These are phyloP conservation scores for Pectinophora gossypiella DNA, from an alignment of 1,140 invertebrate species.

Conservation along the genomic window DNA sequence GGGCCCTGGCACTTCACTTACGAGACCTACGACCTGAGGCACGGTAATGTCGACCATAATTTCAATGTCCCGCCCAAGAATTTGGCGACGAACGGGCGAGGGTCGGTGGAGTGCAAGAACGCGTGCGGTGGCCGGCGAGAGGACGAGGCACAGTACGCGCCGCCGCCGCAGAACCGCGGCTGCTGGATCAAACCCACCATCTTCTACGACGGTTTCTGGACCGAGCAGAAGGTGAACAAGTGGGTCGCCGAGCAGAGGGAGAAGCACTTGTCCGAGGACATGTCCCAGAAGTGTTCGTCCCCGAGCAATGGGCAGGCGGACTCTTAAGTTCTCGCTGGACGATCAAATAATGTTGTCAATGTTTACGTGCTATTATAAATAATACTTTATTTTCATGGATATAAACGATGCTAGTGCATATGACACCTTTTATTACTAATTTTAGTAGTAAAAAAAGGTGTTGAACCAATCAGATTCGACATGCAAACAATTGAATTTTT, in stretches of 20 bases:
- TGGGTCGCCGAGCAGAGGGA: slow-evolving; percentile 72
- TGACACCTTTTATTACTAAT: too few relatives aligned
- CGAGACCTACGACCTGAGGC: slow-evolving; percentile 49
- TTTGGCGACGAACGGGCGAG: slow-evolving; percentile 46
- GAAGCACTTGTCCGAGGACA: slow-evolving; percentile 58
- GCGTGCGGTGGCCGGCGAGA: slow-evolving; percentile 27
- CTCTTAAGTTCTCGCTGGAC: too few relatives aligned
- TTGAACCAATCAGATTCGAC: too few relatives aligned
- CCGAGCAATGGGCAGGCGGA: slow-evolving; percentile 23
- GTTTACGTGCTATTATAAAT: too few relatives aligned
- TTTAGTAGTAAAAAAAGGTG: too few relatives aligned
- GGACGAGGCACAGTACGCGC: slow-evolving; percentile 27
- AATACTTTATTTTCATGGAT: too few relatives aligned
- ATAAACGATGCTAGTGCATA: too few relatives aligned
- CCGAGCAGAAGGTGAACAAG: slow-evolving; percentile 72
- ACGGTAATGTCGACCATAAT: slow-evolving; percentile 58
- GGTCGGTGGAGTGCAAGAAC: slow-evolving; percentile 40
- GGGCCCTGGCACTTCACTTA: slow-evolving; percentile 64
- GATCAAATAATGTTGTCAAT: too few relatives aligned
- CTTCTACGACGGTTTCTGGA: slow-evolving; percentile 74
- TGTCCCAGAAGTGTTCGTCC: slow-evolving; percentile 20
- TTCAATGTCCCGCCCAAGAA: slow-evolving; percentile 65
- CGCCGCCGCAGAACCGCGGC: slow-evolving; percentile 35
- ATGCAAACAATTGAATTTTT: too few relatives aligned
- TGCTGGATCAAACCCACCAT: slow-evolving; percentile 73